These are phyloP conservation scores for Papilio polyxenes DNA, from an alignment of 1,140 invertebrate genomes.

Conservation along the genomic window DNA sequence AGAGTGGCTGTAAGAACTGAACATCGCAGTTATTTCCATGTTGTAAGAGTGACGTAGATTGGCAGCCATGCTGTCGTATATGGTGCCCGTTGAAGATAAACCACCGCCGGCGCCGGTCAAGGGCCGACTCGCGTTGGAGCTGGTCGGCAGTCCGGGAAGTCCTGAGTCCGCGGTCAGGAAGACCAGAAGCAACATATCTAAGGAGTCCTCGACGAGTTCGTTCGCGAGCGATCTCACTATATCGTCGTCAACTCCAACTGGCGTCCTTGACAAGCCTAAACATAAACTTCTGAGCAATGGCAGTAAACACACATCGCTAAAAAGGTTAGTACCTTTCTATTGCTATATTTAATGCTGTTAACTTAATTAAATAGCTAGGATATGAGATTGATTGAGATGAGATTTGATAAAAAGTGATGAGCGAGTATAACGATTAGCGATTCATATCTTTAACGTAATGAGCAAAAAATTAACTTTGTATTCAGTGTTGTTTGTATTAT, in stretches of 20 bases:
- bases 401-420: neutral
- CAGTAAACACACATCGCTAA: conserved; percentile 82
- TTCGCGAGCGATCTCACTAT: conserved; percentile 81
- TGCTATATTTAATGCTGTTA: conserved; percentile 20
- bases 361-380: conserved; percentile 21
- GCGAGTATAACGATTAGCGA: neutral
- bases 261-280: conserved; percentile 80
- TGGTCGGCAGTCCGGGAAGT: conserved; percentile 64
- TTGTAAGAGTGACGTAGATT: conserved; percentile 42
- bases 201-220: conserved; percentile 82
- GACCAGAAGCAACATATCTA: conserved; percentile 74
- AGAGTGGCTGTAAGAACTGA: conserved; percentile 39
- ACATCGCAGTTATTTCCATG: conserved; percentile 46
- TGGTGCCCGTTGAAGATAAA: conserved; percentile 84
- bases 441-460: neutral
- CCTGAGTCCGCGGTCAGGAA: conserved; percentile 62
- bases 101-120: conserved; percentile 81
- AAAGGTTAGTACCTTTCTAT: conserved; percentile 78
- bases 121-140: conserved; percentile 78
- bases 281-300: conserved; percentile 82
- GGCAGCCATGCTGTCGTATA: conserved; percentile 83
- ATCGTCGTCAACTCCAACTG: conserved; percentile 81
- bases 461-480: neutral
- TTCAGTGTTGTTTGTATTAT: neutral
- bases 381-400: neutral